phyloP scores from a whole-genome alignment of 1,140 invertebrate species.

The Nasonia vitripennis region DNA sequence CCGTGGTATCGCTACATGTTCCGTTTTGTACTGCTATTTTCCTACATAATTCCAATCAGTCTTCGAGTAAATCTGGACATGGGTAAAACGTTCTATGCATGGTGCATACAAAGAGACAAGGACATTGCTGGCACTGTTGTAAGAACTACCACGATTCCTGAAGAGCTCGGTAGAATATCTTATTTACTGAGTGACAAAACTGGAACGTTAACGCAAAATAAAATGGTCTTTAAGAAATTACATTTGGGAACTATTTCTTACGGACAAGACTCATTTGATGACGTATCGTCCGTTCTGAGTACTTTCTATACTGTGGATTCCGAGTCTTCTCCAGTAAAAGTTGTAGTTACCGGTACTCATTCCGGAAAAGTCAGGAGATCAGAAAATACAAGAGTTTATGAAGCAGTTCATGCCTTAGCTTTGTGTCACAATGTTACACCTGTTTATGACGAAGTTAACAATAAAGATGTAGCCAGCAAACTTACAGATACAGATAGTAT shows the following conservation, averaged over 20 bases:
- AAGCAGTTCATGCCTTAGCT: conserved; percentile 95
- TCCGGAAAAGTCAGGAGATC: conserved; percentile 78
- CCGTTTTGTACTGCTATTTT: conserved; percentile 97
- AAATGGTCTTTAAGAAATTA: conserved; percentile 98
- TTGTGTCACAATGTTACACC: conserved; percentile 99
- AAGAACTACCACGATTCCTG: conserved; percentile 98
- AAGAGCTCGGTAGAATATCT: conserved; percentile 97
- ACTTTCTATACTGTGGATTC: conserved; percentile 67
- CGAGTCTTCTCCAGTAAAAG: conserved; percentile 64
- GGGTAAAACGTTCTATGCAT: conserved; percentile 98
- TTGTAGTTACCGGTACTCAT: conserved; percentile 57
- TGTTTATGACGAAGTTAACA: conserved; percentile 84
- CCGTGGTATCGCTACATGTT: conserved; percentile 98
- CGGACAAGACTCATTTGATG: conserved; percentile 90
- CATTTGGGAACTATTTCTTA: conserved; percentile 94
- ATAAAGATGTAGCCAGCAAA: conserved; percentile 41
- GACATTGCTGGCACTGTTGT: conserved; percentile 97
- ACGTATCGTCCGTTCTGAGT: conserved; percentile 76
- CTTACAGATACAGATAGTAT: conserved; percentile 66
- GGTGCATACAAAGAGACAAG: conserved; percentile 95
- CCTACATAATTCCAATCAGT: conserved; percentile 99
- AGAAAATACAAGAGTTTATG: conserved; percentile 88
- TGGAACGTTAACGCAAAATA: conserved; percentile 98
- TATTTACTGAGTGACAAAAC: conserved; percentile 99
- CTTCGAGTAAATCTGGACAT: conserved; percentile 98